Conservation (phyloP, 2,113 vertebrate species). For the Rhinoderma darwinii region DNA sequence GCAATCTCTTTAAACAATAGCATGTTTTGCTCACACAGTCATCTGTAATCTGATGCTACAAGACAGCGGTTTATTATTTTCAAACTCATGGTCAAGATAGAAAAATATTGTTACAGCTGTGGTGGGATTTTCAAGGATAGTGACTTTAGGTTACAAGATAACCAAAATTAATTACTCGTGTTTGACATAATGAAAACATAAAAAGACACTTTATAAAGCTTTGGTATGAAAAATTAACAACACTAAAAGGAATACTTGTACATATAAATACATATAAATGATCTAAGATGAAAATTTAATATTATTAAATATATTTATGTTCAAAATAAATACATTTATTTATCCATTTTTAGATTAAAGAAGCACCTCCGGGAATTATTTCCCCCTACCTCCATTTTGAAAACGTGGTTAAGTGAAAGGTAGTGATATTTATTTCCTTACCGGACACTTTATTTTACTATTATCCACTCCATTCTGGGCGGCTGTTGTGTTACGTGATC, state of each 20-base stretch:
- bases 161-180: background rate
- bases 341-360: too few species aligned
- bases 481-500: too few species aligned
- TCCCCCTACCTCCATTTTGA: too few species aligned
- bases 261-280: too few species aligned
- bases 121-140: conserved; percentile 23
- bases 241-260: background rate
- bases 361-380: too few species aligned
- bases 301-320: background rate
- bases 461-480: too few species aligned
- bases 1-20: conserved; percentile 12
- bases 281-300: background rate
- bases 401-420: too few species aligned
- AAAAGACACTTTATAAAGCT: background rate
- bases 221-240: background rate
- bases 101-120: conserved; percentile 48
- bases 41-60: conserved; percentile 7
- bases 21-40: conserved; percentile 16
- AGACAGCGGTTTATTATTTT: conserved; percentile 23
- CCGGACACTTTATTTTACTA: too few species aligned
- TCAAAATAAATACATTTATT: background rate
- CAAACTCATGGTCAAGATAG: conserved; percentile 13
- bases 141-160: conserved; percentile 5
- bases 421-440: too few species aligned
- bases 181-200: background rate